Percentiles rank a stretch among this genome's conserved stretches.
These are phyloP conservation scores for Stenopsyche tienmushanensis DNA, from an alignment of 1,140 invertebrate genomes.

Conservation along the genomic window DNA sequence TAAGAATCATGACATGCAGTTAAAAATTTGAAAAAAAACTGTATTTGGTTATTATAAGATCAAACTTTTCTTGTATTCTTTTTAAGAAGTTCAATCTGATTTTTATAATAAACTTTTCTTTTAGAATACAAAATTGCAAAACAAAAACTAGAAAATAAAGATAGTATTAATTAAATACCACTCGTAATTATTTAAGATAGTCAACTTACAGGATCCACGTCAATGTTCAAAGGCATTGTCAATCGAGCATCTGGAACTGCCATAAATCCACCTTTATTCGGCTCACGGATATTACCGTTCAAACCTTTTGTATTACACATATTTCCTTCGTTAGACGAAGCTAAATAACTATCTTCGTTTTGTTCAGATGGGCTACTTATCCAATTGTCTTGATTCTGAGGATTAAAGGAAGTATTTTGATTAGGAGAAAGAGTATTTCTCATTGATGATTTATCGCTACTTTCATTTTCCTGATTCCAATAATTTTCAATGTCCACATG, in stretches of 20 bases:
- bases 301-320: constrained; percentile 19
- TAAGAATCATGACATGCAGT: too few species aligned
- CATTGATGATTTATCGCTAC: constrained; percentile 35
- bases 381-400: constrained; percentile 41
- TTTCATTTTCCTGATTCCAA: constrained; percentile 49
- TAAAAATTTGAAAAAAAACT: too few species aligned
- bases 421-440: constrained; percentile 41
- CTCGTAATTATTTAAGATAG: too few species aligned
- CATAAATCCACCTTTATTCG: constrained; percentile 31
- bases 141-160: too few species aligned
- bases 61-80: too few species aligned
- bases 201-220: constrained; percentile 69
- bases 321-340: constrained; percentile 29
- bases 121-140: too few species aligned
- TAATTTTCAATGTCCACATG: constrained; percentile 54
- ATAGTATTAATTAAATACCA: too few species aligned
- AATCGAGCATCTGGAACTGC: constrained; percentile 50
- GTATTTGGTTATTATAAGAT: too few species aligned
- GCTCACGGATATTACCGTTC: constrained; percentile 33
- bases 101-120: too few species aligned
- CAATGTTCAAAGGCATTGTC: constrained; percentile 59
- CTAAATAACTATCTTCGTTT: constrained; percentile 29
- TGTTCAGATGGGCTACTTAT: constrained; percentile 32
- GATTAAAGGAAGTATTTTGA: constrained; percentile 38
- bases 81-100: too few species aligned